phyloP scores from a whole-genome alignment of 2,888 invertebrate genomes.

The Tubulanus polymorphus region DNA sequence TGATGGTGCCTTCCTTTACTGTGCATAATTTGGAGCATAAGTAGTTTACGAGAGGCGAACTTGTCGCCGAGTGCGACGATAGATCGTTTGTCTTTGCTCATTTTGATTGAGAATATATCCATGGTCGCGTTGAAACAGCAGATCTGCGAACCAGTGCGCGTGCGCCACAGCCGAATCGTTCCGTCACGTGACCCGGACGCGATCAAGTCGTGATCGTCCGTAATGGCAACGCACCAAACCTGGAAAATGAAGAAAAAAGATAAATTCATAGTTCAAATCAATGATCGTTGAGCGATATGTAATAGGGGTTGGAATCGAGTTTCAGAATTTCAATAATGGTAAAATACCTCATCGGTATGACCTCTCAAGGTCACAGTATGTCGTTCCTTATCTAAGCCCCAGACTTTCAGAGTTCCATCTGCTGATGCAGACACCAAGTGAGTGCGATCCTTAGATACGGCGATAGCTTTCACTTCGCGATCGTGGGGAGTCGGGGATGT shows the following conservation, averaged over 20 bases:
- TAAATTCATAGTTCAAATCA: not conserved
- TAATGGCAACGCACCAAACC: slow-evolving; percentile 51
- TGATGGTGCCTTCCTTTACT: too few relatives aligned
- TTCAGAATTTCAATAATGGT: too few relatives aligned
- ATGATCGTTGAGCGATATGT: not conserved
- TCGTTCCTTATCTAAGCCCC: slow-evolving; percentile 49
- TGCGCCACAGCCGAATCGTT: slow-evolving; percentile 51
- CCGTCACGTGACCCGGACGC: slow-evolving; percentile 51
- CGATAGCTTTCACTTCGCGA: slow-evolving; percentile 47
- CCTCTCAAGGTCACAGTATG: slow-evolving; percentile 44
- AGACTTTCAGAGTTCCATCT: slow-evolving; percentile 50
- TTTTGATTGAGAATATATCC: slow-evolving; percentile 50
- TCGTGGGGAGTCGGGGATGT: slow-evolving; percentile 34
- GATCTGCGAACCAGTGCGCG: slow-evolving; percentile 44
- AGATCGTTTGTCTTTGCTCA: slow-evolving; percentile 51
- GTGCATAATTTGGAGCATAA: slow-evolving; percentile 54
- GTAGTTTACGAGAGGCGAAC: slow-evolving; percentile 48
- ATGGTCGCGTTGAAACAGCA: slow-evolving; percentile 49
- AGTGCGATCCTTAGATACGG: slow-evolving; percentile 43
- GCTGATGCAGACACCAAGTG: slow-evolving; percentile 49
- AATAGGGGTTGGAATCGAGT: not conserved
- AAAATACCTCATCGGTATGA: slow-evolving; percentile 49
- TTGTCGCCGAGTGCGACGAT: slow-evolving; percentile 53
- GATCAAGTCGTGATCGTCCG: slow-evolving; percentile 49
- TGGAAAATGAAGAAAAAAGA: slow-evolving; percentile 26